These are phyloP conservation scores for Drosophila dunni DNA, from an alignment of 1,140 invertebrate genomes.

Conservation along the genomic window DNA sequence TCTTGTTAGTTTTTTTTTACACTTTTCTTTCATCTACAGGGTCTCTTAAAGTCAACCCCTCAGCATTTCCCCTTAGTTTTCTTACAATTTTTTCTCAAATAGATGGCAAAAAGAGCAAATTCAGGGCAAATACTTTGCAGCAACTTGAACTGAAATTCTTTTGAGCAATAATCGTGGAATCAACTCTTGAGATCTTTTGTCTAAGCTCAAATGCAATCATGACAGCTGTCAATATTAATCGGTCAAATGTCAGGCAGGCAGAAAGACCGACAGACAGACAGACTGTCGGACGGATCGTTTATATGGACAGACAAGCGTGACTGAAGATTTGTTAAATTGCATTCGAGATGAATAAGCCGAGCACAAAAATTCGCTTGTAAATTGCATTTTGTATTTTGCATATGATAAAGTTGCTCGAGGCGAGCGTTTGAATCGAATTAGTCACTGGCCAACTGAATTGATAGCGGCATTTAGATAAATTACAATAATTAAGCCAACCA, in stretches of 20 bases:
- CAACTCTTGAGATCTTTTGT: constrained; percentile 46
- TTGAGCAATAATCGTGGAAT: constrained; percentile 40
- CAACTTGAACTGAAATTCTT: constrained; percentile 41
- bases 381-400: constrained; percentile 65
- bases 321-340: constrained; percentile 52
- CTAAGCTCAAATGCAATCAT: constrained; percentile 67
- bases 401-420: constrained; percentile 49
- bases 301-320: constrained; percentile 51
- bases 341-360: constrained; percentile 65
- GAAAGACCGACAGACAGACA: constrained; percentile 31
- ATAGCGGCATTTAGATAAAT: constrained; percentile 76
- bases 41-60: too few species aligned
- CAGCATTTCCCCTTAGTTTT: background rate
- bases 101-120: constrained; percentile 43
- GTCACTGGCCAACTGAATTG: constrained; percentile 58
- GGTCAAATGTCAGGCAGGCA: constrained; percentile 63
- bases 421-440: constrained; percentile 58
- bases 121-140: constrained; percentile 48
- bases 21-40: background rate
- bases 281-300: constrained; percentile 18
- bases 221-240: constrained; percentile 80
- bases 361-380: constrained; percentile 45
- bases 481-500: constrained; percentile 74
- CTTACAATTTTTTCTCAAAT: constrained; percentile 26
- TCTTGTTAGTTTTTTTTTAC: background rate